Percentiles rank a stretch among this genome's conserved stretches.
Evolutionary conservation across 2,113 vertebrate genomes (phyloP).

Genomic region (Mobula birostris): DNA sequence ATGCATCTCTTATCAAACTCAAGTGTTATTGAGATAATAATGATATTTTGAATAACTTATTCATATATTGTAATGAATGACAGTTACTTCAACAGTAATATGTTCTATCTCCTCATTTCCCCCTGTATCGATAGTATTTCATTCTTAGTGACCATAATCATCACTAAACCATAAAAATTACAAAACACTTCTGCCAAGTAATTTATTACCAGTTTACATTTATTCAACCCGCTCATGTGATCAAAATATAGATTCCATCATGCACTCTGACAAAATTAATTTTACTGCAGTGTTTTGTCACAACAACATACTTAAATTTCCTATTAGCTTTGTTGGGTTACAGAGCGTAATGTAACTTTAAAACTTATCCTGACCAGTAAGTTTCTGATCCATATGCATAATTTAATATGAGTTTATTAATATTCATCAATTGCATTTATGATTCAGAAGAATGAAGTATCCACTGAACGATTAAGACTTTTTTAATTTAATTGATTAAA

Average conservation of each 20-base stretch:
- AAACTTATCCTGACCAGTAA: neutral
- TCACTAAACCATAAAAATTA: neutral
- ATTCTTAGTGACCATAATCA: neutral
- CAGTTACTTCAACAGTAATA: too few species aligned
- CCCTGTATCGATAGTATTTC: neutral
- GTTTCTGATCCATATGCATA: conserved; percentile 14
- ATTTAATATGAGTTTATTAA: conserved; percentile 18
- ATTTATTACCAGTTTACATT: neutral
- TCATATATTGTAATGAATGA: neutral
- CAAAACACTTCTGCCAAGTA: neutral
- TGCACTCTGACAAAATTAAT: neutral
- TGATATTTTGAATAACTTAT: neutral
- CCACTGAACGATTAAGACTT: neutral
- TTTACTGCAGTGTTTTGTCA: neutral
- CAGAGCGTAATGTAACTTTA: conserved; percentile 12
- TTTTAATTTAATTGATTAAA: neutral
- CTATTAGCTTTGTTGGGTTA: neutral
- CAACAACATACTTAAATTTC: neutral
- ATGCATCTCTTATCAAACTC: neutral
- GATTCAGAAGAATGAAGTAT: conserved; percentile 1
- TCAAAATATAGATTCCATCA: neutral
- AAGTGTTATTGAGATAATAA: neutral
- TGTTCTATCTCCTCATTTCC: neutral
- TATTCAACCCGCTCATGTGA: neutral
- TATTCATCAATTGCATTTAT: conserved; percentile 26